Conservation (phyloP, 2,797 vertebrate species). For the Enteromius anoplus region DNA sequence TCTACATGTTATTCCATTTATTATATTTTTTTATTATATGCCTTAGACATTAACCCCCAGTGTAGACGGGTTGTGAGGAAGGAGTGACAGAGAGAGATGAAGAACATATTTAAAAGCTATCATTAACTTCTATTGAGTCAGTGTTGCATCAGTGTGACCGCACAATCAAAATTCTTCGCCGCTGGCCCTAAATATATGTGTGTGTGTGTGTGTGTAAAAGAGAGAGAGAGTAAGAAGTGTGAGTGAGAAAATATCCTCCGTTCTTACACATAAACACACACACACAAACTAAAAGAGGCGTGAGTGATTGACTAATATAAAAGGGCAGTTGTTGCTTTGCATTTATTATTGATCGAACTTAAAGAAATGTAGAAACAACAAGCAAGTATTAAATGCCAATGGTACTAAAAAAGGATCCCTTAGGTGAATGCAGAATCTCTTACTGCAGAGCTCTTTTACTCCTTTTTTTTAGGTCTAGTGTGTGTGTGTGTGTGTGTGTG, state of each 20-base stretch:
- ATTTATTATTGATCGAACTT: constrained; percentile 37
- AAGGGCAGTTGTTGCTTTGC: constrained; percentile 5
- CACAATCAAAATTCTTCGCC: not conserved
- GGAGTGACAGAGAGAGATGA: not conserved
- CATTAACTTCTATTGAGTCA: constrained; percentile 40
- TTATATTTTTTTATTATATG: not conserved
- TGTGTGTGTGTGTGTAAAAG: not conserved
- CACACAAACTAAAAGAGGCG: not conserved
- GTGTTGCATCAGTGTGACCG: constrained; percentile 38
- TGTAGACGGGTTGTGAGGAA: not conserved
- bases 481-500: not conserved
- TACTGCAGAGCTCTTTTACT: not conserved
- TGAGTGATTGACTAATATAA: constrained; percentile 17
- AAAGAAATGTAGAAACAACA: constrained; percentile 19
- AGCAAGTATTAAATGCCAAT: constrained; percentile 20
- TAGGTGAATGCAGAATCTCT: not conserved
- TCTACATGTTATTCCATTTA: not conserved
- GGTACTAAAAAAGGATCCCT: not conserved
- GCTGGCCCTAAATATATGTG: not conserved
- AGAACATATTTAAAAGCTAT: constrained; percentile 6
- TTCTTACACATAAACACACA: not conserved
- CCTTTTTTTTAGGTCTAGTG: not conserved
- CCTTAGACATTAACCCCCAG: not conserved
- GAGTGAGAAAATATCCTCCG: not conserved
- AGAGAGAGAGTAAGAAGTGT: not conserved